Conservation (phyloP, 2,113 vertebrate genomes). For the Callithrix jacchus region DNA sequence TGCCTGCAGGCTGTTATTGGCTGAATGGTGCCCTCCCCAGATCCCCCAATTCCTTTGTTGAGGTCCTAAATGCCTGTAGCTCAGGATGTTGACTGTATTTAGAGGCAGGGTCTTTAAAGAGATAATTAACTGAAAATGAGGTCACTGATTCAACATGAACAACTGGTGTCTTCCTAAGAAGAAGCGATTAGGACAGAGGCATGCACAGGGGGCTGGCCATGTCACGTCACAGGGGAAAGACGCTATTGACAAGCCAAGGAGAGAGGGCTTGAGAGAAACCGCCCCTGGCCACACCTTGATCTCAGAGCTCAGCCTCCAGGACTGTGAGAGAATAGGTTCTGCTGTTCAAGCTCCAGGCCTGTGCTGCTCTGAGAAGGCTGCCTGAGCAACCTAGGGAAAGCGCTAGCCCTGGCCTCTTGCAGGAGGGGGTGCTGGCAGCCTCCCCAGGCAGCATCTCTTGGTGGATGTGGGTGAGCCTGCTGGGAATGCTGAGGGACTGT, state of each 20-base stretch:
- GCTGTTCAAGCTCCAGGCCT: background rate
- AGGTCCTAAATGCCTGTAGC: background rate
- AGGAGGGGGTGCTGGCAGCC: no score
- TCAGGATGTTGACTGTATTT: background rate
- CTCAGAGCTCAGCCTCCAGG: background rate
- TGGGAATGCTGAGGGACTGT: background rate
- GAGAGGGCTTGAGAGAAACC: background rate
- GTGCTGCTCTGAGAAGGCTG: no score
- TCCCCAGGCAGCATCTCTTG: background rate
- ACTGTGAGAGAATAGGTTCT: background rate
- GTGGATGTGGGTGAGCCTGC: background rate
- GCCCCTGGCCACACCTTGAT: rapidly evolving
- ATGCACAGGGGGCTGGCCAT: no score
- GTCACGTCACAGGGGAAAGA: background rate
- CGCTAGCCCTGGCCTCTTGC: rapidly evolving
- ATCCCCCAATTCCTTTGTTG: no score
- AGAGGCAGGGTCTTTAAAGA: background rate
- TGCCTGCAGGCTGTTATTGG: background rate
- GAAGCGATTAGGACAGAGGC: background rate
- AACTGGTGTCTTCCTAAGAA: background rate
- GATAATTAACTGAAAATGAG: background rate
- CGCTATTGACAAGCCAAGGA: background rate
- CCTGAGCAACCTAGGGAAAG: background rate
- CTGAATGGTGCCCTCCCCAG: background rate
- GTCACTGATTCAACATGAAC: background rate